Base-by-base conservation (phyloP, 1,140 invertebrate genomes). In the Bactericera cockerelli region DNA sequence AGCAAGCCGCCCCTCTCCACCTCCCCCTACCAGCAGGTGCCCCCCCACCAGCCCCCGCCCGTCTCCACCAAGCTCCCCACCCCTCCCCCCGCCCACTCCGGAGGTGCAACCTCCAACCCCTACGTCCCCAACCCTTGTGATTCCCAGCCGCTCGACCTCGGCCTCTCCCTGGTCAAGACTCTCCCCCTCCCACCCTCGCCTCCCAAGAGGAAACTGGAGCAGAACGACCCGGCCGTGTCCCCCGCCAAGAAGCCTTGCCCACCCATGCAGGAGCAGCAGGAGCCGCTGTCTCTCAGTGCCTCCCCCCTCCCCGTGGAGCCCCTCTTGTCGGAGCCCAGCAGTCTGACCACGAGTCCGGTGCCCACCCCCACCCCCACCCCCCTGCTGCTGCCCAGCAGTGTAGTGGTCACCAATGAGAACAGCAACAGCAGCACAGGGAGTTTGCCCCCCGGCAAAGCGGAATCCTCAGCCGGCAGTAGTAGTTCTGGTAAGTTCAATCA, bases 71-170 rank as follows among this genome's bases (percentile, higher is more conserved):
- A 49, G 22, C 63, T 64, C 22, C 63, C 61, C 39, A 71, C 74
- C 53, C 79, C 79, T 14, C 79, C 79, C 2, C 77, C 79, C 1
- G 78, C 78, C 26, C 77, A 79, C 63, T 62, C 61, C 16, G n/a
- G n/a, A n/a, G 14, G 25, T 49, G 33, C 21, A 28, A 77, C 14
- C 58, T 66, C 24, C 63, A 62, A 21, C 22, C 38, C 21, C 60
- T 57, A 59, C 38, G 38, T 59, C 33, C 38, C 22, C 58, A 49
- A 26, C n/a, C 28, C 28, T 13, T 66, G 68, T 6, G 70, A 69
- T 2, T 84, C 81, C 22, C 84, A 86, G 67, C 85, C 85, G 1
- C 71, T 87, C 10, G 83, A 87, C 69, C 75, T 87, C 13, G 82
- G 83, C 14, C 76, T 85, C 0, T 69, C 71, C 8, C 62, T 63